A percentile compares a stretch with the other conserved stretches of the same genome.
Evolutionary conservation across 2,888 invertebrate genomes (phyloP).

Genomic region (Xylocampa areola): DNA sequence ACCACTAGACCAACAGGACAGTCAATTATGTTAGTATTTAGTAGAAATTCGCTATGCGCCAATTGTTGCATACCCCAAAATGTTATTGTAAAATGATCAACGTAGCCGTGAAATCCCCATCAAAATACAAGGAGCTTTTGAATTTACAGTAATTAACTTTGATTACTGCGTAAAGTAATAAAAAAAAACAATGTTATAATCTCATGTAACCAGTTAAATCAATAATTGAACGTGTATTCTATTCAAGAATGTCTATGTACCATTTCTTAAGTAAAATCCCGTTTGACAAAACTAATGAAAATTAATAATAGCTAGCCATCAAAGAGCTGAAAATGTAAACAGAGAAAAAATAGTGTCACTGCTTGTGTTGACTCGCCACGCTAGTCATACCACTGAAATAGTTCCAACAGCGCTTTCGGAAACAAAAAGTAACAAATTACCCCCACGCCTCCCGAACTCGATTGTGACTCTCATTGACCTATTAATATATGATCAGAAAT

Average conservation of each 20-base stretch:
- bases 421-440: constrained; percentile 47
- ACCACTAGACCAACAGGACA: too few relatives aligned
- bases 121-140: constrained; percentile 11
- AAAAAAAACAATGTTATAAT: constrained; percentile 11
- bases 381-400: constrained; percentile 32
- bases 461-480: constrained; percentile 57
- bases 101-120: constrained; percentile 6
- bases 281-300: too few relatives aligned
- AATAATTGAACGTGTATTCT: constrained; percentile 10
- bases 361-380: constrained; percentile 20
- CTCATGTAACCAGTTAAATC: constrained; percentile 2
- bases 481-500: constrained; percentile 50
- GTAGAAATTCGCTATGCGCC: not conserved
- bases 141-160: constrained; percentile 8
- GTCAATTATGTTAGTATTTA: too few relatives aligned
- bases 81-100: constrained; percentile 4
- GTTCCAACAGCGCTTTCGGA: constrained; percentile 36
- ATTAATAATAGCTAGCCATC: too few relatives aligned
- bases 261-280: too few relatives aligned
- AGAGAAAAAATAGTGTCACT: constrained; percentile 26
- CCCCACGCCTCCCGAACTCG: constrained; percentile 42
- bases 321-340: constrained; percentile 2
- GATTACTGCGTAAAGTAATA: constrained; percentile 10
- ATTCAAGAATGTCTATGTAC: not conserved
- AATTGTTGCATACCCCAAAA: not conserved